Evolutionary conservation across 1,140 invertebrate genomes (phyloP).

Genomic region (Latrodectus geometricus): DNA sequence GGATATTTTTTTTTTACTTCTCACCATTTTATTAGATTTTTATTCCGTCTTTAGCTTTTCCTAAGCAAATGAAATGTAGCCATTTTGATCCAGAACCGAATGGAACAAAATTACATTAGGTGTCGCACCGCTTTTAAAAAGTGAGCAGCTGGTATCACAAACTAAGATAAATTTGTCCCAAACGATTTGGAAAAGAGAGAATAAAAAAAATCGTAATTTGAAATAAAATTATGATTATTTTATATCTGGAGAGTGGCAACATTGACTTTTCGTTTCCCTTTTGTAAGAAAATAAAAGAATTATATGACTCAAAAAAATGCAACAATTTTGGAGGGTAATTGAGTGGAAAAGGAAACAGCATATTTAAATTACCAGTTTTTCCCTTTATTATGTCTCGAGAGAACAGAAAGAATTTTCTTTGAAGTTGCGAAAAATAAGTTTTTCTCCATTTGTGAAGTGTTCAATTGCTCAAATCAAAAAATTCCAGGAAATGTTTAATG

Average conservation of each 20-base stretch:
- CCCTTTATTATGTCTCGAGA: not conserved
- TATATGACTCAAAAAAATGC: not conserved
- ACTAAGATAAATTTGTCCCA: conserved; percentile 37
- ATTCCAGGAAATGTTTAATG: too few species aligned
- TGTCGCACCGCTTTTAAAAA: conserved; percentile 8
- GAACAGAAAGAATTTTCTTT: not conserved
- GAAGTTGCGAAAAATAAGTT: not conserved
- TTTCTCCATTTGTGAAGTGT: not conserved
- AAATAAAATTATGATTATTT: conserved; percentile 38
- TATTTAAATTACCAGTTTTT: not conserved
- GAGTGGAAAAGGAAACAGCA: not conserved
- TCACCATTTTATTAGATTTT: conserved; percentile 2
- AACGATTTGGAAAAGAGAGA: conserved; percentile 2
- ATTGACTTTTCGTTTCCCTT: not conserved
- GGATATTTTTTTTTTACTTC: conserved; percentile 4
- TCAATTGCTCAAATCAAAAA: too few species aligned
- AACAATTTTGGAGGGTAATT: not conserved
- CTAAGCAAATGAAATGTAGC: not conserved
- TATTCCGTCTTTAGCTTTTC: not conserved
- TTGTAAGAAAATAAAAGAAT: not conserved
- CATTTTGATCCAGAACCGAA: not conserved
- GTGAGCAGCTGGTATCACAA: conserved; percentile 1
- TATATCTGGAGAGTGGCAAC: not conserved
- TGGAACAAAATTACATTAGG: conserved; percentile 29
- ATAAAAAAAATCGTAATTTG: conserved; percentile 17